phyloP scores from a whole-genome alignment of 2,797 vertebrate species.

The Sebastes oblongus region DNA sequence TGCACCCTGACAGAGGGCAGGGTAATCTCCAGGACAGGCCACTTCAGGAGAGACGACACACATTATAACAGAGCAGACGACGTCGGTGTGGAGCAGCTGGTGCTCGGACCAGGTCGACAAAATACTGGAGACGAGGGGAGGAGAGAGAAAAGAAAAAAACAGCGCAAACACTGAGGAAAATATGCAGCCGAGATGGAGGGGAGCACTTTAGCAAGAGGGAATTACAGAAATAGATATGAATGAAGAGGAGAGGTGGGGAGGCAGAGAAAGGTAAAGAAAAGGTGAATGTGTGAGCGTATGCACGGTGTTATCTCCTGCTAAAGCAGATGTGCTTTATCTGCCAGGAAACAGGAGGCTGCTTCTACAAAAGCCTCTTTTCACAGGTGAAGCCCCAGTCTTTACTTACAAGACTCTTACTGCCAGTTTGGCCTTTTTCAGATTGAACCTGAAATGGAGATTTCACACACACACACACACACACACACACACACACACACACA shows the following conservation, averaged over 20 bases:
- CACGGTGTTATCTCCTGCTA: conserved; percentile 53
- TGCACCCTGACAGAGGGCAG: conserved; percentile 37
- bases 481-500: conserved; percentile 2
- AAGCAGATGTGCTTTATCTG: conserved; percentile 73
- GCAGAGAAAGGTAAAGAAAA: conserved; percentile 45
- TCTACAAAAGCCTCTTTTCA: conserved; percentile 66
- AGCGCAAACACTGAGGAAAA: conserved; percentile 1
- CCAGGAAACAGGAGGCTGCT: conserved; percentile 62
- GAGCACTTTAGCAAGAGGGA: conserved; percentile 37
- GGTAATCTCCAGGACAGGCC: conserved; percentile 44
- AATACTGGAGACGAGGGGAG: conserved; percentile 19
- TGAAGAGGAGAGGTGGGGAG: conserved; percentile 21
- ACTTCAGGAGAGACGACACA: conserved; percentile 38
- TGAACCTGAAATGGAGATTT: conserved; percentile 66
- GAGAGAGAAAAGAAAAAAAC: neutral
- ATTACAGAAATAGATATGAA: conserved; percentile 67
- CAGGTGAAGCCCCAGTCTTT: conserved; percentile 64
- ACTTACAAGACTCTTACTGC: conserved; percentile 64
- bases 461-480: conserved; percentile 14
- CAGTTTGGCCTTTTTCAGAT: conserved; percentile 64
- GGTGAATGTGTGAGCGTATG: conserved; percentile 49
- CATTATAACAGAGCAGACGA: conserved; percentile 18
- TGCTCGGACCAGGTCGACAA: neutral
- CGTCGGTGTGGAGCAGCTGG: conserved; percentile 43
- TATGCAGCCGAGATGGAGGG: conserved; percentile 7